Evolutionary conservation across 1,140 invertebrate species (phyloP).

Genomic region (Euglossa dilemma): DNA sequence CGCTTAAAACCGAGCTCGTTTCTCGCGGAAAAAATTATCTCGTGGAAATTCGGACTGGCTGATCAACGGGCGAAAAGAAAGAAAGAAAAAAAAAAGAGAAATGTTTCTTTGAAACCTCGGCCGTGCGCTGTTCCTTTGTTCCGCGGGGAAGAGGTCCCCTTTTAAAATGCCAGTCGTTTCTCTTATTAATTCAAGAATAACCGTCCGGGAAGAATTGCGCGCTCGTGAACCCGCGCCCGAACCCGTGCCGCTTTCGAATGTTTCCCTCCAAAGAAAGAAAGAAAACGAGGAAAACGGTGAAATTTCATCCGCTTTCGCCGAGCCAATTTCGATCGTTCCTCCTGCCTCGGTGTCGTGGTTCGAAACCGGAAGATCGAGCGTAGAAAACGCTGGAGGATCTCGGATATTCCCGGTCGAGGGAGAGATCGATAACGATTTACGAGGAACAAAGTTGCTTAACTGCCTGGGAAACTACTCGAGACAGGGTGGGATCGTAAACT

Average conservation of each 20-base stretch:
- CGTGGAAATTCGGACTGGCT: constrained; percentile 23
- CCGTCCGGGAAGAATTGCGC: constrained; percentile 19
- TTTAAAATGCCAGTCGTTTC: constrained; percentile 37
- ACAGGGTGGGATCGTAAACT: constrained; percentile 56
- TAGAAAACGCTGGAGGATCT: background rate
- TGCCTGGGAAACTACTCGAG: constrained; percentile 47
- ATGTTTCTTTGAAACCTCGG: constrained; percentile 27
- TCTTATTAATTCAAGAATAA: constrained; percentile 49
- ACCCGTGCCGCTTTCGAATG: background rate
- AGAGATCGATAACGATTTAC: constrained; percentile 56
- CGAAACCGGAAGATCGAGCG: too few species aligned
- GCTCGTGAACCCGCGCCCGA: background rate
- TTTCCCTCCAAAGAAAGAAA: too few species aligned
- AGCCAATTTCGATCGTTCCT: background rate
- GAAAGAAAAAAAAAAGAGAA: too few species aligned
- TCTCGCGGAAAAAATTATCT: constrained; percentile 21
- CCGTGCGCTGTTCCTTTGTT: constrained; percentile 23
- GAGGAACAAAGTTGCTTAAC: constrained; percentile 48
- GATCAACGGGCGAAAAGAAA: constrained; percentile 22
- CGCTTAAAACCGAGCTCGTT: background rate
- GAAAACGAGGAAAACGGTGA: background rate
- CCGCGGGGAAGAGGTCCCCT: background rate
- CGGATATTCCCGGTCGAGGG: constrained; percentile 24
- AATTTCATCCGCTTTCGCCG: background rate
- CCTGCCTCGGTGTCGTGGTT: too few species aligned